Evolutionary conservation across 2,888 invertebrate species (phyloP).

Genomic region (Tetragonisca angustula): DNA sequence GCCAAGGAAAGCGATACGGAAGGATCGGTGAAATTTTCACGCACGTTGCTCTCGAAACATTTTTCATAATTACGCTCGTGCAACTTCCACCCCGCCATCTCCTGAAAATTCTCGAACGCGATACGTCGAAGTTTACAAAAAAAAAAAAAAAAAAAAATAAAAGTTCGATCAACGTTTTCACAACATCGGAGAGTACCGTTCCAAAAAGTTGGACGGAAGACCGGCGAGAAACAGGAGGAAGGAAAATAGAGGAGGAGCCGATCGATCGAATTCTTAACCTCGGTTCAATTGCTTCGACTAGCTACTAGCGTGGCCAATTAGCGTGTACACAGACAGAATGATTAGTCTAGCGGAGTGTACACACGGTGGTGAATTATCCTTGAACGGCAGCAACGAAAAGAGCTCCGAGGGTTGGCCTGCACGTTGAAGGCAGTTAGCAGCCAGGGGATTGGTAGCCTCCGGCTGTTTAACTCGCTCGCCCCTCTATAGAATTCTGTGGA

Average conservation of each 20-base stretch:
- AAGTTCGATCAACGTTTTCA: too few species aligned
- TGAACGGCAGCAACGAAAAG: conserved; percentile 59
- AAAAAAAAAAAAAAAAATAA: too few species aligned
- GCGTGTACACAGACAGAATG: conserved; percentile 58
- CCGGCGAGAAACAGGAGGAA: neutral
- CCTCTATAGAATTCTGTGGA: conserved; percentile 68
- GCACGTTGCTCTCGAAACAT: neutral
- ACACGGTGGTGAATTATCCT: conserved; percentile 54
- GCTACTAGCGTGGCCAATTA: conserved; percentile 55
- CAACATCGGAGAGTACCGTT: too few species aligned
- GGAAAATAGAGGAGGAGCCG: neutral
- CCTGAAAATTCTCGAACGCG: too few species aligned
- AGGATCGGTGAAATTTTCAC: neutral
- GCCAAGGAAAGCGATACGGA: neutral
- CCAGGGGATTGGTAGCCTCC: conserved; percentile 76
- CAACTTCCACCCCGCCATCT: too few species aligned
- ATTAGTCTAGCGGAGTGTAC: conserved; percentile 58
- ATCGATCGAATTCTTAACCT: neutral
- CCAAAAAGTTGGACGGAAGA: too few species aligned
- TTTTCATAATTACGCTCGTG: too few species aligned
- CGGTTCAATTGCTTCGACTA: neutral
- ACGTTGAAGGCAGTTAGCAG: conserved; percentile 75
- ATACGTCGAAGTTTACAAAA: too few species aligned
- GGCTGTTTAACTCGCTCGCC: conserved; percentile 78
- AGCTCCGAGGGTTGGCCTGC: conserved; percentile 47